Conservation (phyloP, 1,140 invertebrate genomes). For the Venustaconcha ellipsiformis region DNA sequence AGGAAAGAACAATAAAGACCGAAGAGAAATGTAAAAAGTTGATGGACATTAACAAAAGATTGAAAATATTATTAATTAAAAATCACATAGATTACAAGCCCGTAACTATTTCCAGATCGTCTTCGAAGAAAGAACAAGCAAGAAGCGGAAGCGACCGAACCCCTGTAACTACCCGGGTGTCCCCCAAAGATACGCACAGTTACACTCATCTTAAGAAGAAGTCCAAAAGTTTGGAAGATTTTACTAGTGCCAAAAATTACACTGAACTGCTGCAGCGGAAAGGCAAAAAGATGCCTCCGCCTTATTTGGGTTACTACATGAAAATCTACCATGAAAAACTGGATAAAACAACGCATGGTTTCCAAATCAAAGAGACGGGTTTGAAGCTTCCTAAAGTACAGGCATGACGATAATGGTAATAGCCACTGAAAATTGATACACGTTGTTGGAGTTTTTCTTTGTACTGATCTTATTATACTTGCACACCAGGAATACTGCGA, state of each 20-base stretch:
- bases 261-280: background rate
- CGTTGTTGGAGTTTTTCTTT: no score
- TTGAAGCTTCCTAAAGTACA: no score
- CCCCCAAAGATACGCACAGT: slow-evolving; percentile 8
- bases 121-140: slow-evolving; percentile 10
- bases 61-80: slow-evolving; percentile 24
- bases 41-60: slow-evolving; percentile 34
- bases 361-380: no score
- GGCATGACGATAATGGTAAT: no score
- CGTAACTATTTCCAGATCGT: slow-evolving; percentile 27
- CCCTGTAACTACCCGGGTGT: slow-evolving; percentile 15
- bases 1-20: slow-evolving; percentile 23
- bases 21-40: slow-evolving; percentile 37
- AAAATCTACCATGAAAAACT: slow-evolving; percentile 25
- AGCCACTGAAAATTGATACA: no score
- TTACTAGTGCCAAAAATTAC: slow-evolving; percentile 12
- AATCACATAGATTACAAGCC: slow-evolving; percentile 38
- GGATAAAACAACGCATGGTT: no score
- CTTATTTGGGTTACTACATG: slow-evolving; percentile 33
- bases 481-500: no score
- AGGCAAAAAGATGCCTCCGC: slow-evolving; percentile 13
- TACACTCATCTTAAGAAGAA: slow-evolving; percentile 3
- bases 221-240: slow-evolving; percentile 25
- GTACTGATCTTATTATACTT: no score
- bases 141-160: slow-evolving; percentile 5